Conservation (phyloP, 35 echinoderm and acorn worm species). For the Stichopus chloronotus region DNA sequence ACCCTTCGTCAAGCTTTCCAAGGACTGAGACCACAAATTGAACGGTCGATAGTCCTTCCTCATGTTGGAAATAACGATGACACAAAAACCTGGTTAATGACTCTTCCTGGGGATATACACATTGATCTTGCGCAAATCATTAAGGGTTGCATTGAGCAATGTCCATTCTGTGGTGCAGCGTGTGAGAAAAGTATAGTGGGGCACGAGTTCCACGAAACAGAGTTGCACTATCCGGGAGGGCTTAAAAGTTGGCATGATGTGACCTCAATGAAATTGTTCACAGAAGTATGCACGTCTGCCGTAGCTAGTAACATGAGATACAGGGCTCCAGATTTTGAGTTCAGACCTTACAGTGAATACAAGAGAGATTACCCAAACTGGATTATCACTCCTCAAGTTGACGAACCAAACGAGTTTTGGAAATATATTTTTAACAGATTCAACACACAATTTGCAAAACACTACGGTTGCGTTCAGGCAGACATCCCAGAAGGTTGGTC, state of each 20-base stretch:
- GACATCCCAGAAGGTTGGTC: background rate
- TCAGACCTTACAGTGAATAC: slow-evolving; percentile 39
- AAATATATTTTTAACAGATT: slow-evolving; percentile 29
- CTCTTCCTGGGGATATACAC: background rate
- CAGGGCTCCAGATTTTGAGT: background rate
- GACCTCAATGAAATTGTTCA: background rate
- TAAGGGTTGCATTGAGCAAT: slow-evolving; percentile 22
- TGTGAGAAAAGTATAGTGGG: background rate
- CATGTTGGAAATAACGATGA: background rate
- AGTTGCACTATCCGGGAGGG: slow-evolving; percentile 25
- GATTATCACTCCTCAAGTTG: slow-evolving; percentile 11
- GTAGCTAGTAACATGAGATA: background rate
- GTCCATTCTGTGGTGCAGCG: slow-evolving; percentile 42
- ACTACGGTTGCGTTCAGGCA: background rate
- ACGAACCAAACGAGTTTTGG: slow-evolving; percentile 38
- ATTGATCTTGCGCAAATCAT: slow-evolving; percentile 2
- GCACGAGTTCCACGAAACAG: slow-evolving; percentile 30
- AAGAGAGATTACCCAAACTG: slow-evolving; percentile 35
- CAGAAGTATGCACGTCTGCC: slow-evolving; percentile 29
- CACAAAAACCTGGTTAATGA: slow-evolving; percentile 31
- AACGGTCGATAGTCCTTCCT: background rate
- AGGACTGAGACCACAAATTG: background rate
- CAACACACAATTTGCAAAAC: slow-evolving; percentile 25
- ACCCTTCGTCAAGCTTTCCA: background rate
- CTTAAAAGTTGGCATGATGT: slow-evolving; percentile 5